Percentiles rank a stretch among this genome's conserved stretches.
phyloP scores from a whole-genome alignment of 2,113 vertebrate genomes.

The Hippocampus zosterae region DNA sequence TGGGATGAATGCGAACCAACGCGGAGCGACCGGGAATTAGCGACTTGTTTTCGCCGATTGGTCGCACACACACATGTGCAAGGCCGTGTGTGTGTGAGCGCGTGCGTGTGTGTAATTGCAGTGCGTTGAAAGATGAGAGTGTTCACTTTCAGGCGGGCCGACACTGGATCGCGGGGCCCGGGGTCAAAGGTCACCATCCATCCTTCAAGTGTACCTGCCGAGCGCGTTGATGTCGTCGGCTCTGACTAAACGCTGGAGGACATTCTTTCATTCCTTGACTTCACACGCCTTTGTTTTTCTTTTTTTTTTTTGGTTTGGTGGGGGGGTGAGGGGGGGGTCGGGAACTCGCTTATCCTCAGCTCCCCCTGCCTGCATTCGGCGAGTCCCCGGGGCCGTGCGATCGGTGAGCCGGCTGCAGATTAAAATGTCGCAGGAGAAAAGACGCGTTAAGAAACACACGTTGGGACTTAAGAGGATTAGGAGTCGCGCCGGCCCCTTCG shows the following conservation, averaged over 20 bases:
- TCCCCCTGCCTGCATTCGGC: background rate
- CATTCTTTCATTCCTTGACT: background rate
- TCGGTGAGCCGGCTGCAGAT: conserved; percentile 14
- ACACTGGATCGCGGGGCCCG: conserved; percentile 15
- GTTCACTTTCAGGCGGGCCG: conserved; percentile 47
- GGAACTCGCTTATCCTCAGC: background rate
- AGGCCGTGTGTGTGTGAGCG: background rate
- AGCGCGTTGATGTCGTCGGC: background rate
- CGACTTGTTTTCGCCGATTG: conserved; percentile 63
- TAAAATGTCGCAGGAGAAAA: conserved; percentile 40
- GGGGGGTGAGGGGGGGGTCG: too few species aligned
- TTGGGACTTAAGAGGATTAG: conserved; percentile 33
- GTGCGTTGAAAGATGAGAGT: conserved; percentile 56
- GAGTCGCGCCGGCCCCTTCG: conserved; percentile 1
- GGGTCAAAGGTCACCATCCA: conserved; percentile 41
- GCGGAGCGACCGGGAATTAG: conserved; percentile 80
- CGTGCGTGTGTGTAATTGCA: conserved; percentile 47
- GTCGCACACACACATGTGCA: conserved; percentile 16
- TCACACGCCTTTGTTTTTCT: background rate
- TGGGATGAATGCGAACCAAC: conserved; percentile 85
- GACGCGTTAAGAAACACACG: conserved; percentile 22
- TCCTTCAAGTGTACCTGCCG: conserved; percentile 21
- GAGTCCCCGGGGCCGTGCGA: background rate
- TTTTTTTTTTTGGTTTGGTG: background rate
- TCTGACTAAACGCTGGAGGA: background rate